These are phyloP conservation scores for Pampus argenteus DNA, from an alignment of 2,797 vertebrate genomes.

Conservation along the genomic window DNA sequence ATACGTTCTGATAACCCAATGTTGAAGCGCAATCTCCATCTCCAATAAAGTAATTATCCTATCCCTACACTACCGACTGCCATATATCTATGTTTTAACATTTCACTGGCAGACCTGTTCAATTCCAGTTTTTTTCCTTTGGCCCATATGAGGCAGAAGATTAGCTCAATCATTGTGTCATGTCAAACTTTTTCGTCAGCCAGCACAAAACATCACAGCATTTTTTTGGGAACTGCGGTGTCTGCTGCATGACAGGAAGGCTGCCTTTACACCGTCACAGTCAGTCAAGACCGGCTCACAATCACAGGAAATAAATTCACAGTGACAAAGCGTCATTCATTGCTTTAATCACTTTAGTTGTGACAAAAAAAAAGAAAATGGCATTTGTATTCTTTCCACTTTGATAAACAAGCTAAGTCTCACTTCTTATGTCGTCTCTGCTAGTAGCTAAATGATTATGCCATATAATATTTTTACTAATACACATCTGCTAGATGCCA, in stretches of 20 bases:
- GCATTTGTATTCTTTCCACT: conserved; percentile 52
- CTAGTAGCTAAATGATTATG: conserved; percentile 30
- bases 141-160: conserved; percentile 83
- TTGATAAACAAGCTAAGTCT: conserved; percentile 46
- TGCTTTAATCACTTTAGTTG: conserved; percentile 60
- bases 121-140: conserved; percentile 19
- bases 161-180: conserved; percentile 82
- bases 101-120: neutral
- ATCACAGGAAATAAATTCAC: conserved; percentile 70
- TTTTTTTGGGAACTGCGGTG: conserved; percentile 39
- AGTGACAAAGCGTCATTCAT: conserved; percentile 65
- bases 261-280: conserved; percentile 62
- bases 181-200: conserved; percentile 78
- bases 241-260: conserved; percentile 54
- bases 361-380: conserved; percentile 51
- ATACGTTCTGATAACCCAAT: too few species aligned
- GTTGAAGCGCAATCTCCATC: too few species aligned
- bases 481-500: conserved; percentile 35
- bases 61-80: neutral
- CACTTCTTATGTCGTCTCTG: conserved; percentile 51
- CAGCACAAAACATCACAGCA: conserved; percentile 45
- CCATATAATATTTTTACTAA: conserved; percentile 28
- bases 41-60: conserved; percentile 8
- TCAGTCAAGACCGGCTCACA: conserved; percentile 61
- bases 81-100: conserved; percentile 8